Conservation (phyloP, 2,113 vertebrate genomes). For the Suncus etruscus region DNA sequence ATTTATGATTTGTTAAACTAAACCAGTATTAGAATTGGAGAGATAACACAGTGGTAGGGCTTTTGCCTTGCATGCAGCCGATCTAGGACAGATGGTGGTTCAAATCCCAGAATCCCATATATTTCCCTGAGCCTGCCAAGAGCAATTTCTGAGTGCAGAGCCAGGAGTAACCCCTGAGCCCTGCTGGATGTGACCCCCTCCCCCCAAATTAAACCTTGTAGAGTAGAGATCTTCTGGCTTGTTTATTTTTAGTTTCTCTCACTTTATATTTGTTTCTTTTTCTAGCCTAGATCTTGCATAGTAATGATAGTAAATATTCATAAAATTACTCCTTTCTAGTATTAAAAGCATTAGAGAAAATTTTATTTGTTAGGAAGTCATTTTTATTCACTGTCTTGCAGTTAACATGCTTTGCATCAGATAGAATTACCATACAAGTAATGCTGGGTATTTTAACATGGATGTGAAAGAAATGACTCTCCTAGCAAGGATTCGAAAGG, state of each 20-base stretch:
- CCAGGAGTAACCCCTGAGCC: too few relatives aligned
- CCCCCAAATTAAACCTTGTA: neutral
- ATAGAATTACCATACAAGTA: conserved; percentile 2
- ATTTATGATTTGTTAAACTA: neutral
- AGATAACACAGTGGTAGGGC: too few relatives aligned
- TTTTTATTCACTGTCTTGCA: conserved; percentile 48
- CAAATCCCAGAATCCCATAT: too few relatives aligned
- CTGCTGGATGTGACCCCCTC: too few relatives aligned
- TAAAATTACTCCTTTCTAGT: neutral
- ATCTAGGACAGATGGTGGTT: too few relatives aligned
- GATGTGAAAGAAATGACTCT: conserved; percentile 42
- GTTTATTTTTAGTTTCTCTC: neutral
- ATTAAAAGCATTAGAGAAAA: conserved; percentile 40
- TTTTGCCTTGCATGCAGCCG: too few relatives aligned
- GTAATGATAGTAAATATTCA: neutral
- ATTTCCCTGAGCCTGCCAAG: too few relatives aligned
- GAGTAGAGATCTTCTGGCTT: neutral
- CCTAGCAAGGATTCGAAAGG: neutral
- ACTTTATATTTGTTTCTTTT: conserved; percentile 12
- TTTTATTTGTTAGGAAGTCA: conserved; percentile 41
- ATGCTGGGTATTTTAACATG: neutral
- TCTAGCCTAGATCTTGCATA: neutral
- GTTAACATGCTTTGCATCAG: conserved; percentile 10
- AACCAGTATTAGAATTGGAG: neutral
- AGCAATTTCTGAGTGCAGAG: too few relatives aligned